Conservation (phyloP, 2,888 invertebrate species). For the Tenthredo livida region DNA sequence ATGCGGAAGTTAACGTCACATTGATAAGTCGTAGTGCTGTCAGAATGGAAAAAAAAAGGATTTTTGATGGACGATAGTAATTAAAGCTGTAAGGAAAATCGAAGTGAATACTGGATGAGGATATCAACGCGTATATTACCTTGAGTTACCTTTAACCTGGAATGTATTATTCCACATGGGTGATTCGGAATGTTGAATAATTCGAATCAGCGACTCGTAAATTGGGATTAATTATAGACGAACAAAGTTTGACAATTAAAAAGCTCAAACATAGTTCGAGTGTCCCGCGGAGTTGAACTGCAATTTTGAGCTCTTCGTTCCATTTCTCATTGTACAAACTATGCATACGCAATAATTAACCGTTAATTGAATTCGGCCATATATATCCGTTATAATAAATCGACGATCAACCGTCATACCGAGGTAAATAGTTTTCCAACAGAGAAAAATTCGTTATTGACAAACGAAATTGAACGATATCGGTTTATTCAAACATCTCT, state of each 20-base stretch:
- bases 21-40: neutral
- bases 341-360: neutral
- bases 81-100: neutral
- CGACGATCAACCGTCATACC: neutral
- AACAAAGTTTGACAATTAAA: constrained; percentile 20
- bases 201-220: constrained; percentile 5
- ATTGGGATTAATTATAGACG: constrained; percentile 10
- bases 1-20: neutral
- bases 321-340: neutral
- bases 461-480: constrained; percentile 27
- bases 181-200: constrained; percentile 19
- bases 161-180: constrained; percentile 17
- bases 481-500: constrained; percentile 10
- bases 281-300: neutral
- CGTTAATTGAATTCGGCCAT: neutral
- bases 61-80: neutral
- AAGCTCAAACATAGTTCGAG: constrained; percentile 21
- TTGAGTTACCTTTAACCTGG: neutral
- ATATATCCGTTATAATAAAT: neutral
- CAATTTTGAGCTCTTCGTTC: neutral
- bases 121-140: neutral
- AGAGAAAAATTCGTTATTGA: neutral
- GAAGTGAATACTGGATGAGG: neutral
- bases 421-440: neutral
- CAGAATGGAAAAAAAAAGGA: neutral